Conservation (phyloP, 1,140 invertebrate species). For the Cepaea nemoralis region DNA sequence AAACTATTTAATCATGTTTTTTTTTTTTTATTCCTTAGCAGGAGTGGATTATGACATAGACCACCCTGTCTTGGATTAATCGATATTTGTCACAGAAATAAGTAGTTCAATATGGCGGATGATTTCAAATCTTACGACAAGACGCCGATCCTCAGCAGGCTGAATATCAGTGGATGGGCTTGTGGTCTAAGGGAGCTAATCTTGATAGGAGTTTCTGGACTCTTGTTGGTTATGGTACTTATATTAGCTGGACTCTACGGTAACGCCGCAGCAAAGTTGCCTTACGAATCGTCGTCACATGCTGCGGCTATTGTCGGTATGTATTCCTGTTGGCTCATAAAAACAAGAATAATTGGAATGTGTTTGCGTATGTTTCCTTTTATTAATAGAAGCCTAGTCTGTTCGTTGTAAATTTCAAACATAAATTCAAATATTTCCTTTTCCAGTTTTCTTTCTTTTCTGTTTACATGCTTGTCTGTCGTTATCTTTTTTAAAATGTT, state of each 20-base stretch:
- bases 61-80: too few relatives aligned
- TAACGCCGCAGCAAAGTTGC: slow-evolving; percentile 1
- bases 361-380: background rate
- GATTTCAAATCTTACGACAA: slow-evolving; percentile 47
- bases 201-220: background rate
- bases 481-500: too few relatives aligned
- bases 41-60: too few relatives aligned
- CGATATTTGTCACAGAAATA: too few relatives aligned
- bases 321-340: background rate
- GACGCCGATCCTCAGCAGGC: slow-evolving; percentile 28
- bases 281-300: background rate
- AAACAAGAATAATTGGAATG: background rate
- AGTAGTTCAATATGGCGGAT: slow-evolving; percentile 33
- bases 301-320: slow-evolving; percentile 13
- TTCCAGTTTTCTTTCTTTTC: too few relatives aligned
- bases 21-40: too few relatives aligned
- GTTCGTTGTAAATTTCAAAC: too few relatives aligned
- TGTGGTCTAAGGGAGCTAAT: slow-evolving; percentile 43
- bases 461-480: too few relatives aligned
- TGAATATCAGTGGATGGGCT: slow-evolving; percentile 22
- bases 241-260: slow-evolving; percentile 43
- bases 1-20: too few relatives aligned
- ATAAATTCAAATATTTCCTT: too few relatives aligned
- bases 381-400: background rate
- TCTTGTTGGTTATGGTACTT: slow-evolving; percentile 35